Percentiles rank a stretch among this genome's conserved stretches.
phyloP scores from a whole-genome alignment of 2,113 vertebrate species.

The Rhagologus leucostigma region DNA sequence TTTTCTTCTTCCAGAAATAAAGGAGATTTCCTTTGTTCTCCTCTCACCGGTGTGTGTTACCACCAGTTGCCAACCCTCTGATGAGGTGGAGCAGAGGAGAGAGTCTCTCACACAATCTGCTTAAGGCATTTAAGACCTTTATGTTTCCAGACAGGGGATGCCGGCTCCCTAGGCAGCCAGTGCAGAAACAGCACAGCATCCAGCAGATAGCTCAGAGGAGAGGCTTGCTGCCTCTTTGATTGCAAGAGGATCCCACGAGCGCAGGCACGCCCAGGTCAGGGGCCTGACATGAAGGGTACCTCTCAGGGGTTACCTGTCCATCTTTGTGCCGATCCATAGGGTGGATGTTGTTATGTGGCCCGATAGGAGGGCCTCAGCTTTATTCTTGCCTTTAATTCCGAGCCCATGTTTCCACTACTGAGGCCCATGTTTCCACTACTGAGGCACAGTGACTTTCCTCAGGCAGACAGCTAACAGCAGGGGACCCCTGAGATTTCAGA shows the following conservation, averaged over 20 bases:
- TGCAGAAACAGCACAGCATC: not conserved
- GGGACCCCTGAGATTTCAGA: not conserved
- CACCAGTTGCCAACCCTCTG: not conserved
- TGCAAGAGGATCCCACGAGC: not conserved
- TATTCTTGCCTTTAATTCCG: not conserved
- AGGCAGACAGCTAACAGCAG: not conserved
- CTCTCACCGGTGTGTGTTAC: not conserved
- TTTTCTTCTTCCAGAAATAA: conserved; percentile 46
- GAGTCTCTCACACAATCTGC: not conserved
- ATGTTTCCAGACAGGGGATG: not conserved
- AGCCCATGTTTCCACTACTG: not conserved
- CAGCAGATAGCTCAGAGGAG: not conserved
- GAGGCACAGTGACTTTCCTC: not conserved
- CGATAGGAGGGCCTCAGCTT: not conserved
- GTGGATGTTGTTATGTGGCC: fast-evolving
- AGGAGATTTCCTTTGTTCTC: conserved; percentile 56
- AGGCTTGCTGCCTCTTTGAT: not conserved
- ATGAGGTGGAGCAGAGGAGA: not conserved
- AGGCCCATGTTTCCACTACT: not conserved
- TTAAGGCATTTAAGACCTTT: not conserved
- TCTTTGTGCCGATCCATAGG: not conserved
- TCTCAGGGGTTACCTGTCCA: not conserved
- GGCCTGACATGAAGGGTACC: not conserved
- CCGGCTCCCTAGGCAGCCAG: not conserved
- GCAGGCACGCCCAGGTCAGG: fast-evolving